phyloP scores from a whole-genome alignment of 23 tunicate genomes.

The Halocynthia roretzi region DNA sequence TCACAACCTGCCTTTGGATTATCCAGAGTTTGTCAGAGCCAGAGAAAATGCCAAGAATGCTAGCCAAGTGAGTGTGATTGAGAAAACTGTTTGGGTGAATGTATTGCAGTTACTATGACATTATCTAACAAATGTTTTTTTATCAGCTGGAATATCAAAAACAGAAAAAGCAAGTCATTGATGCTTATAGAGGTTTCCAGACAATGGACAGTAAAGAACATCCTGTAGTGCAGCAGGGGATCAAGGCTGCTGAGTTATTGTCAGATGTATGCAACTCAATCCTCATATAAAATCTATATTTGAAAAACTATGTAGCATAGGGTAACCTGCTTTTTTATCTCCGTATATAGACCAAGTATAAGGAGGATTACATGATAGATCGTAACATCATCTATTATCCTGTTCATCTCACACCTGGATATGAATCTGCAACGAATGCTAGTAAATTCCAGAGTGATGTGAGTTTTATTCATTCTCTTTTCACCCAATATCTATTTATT shows the following conservation, averaged over 20 bases:
- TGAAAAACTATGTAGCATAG: not conserved
- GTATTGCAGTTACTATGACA: not conserved
- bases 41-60: conserved; percentile 78
- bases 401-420: conserved; percentile 92
- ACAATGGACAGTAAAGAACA: conserved; percentile 47
- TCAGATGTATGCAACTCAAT: conserved; percentile 26
- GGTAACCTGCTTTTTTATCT: not conserved
- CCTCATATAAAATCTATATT: not conserved
- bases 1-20: conserved; percentile 74
- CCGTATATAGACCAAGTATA: conserved; percentile 62
- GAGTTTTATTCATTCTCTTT: conserved; percentile 17
- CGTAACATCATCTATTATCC: conserved; percentile 79
- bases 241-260: conserved; percentile 37
- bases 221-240: conserved; percentile 49
- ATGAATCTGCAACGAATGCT: conserved; percentile 65
- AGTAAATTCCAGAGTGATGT: conserved; percentile 72
- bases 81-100: not conserved
- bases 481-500: not conserved
- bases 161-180: conserved; percentile 63
- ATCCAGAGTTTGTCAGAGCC: conserved; percentile 91
- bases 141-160: conserved; percentile 34
- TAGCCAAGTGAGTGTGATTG: conserved; percentile 66
- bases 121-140: conserved; percentile 4
- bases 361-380: conserved; percentile 86
- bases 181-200: conserved; percentile 38